Conservation (phyloP, 2,888 invertebrate genomes). For the Thereva nobilitata region DNA sequence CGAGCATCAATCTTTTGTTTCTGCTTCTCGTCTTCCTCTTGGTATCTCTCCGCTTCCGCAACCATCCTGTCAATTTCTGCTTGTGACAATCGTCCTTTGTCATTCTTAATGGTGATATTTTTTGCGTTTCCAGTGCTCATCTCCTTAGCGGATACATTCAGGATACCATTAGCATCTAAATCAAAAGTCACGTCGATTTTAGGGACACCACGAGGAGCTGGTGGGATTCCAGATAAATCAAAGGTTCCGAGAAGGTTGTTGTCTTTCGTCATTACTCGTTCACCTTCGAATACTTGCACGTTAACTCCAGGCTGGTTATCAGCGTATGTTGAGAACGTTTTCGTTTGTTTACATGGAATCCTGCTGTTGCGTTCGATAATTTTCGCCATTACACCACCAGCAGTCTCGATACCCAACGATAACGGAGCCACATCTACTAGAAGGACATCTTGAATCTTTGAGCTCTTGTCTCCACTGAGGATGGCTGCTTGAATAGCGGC, state of each 20-base stretch:
- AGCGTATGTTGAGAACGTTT: conserved; percentile 77
- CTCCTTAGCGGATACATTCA: conserved; percentile 82
- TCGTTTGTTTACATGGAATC: conserved; percentile 73
- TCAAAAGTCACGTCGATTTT: conserved; percentile 83
- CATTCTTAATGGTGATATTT: conserved; percentile 81
- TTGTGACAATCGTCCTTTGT: conserved; percentile 78
- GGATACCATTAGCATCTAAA: conserved; percentile 92
- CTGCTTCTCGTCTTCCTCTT: conserved; percentile 74
- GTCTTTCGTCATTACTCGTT: conserved; percentile 88
- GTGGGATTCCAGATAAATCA: conserved; percentile 92
- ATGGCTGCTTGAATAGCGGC: conserved; percentile 77
- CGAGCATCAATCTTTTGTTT: conserved; percentile 68
- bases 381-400: conserved; percentile 80
- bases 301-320: conserved; percentile 80
- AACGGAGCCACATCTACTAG: conserved; percentile 71
- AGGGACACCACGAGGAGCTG: conserved; percentile 86
- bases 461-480: conserved; percentile 69
- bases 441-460: conserved; percentile 74
- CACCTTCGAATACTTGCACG: conserved; percentile 76
- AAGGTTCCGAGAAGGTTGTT: conserved; percentile 95
- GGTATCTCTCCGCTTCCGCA: conserved; percentile 72
- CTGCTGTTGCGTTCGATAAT: conserved; percentile 72
- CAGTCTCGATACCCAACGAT: conserved; percentile 77
- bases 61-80: conserved; percentile 82
- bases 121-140: conserved; percentile 70